Evolutionary conservation across 2,888 invertebrate genomes (phyloP), one percentile per base, ranked within the genome.

Genomic region (Anaspis maculata): DNA sequence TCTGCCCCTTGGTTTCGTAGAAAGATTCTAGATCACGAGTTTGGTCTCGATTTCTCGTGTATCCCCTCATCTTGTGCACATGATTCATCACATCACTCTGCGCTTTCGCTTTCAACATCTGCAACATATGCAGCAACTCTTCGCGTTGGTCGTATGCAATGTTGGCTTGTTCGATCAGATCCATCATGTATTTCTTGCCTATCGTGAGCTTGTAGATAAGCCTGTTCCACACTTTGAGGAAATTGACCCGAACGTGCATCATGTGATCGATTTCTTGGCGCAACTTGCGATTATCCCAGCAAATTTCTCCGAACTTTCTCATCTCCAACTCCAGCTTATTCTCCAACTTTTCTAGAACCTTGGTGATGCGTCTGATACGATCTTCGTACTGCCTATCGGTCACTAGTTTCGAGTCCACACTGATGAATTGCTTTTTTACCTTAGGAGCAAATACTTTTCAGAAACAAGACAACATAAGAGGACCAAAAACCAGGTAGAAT

Each of bases 91-190:
- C 71, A 47, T 87, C 85, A 23, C 79, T 74, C 54, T 83, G 79
- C 27, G 79, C 82, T 45, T 83, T 79, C 40, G 84, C 84, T 52
- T 84, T 82, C 25, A 92, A 68, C 1, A 80, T 77, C 42, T 83
- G 77, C 30, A 91, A 71, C 62, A 90, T 91, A 35, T 78, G 72
- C 51, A 83, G 78, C 66, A 83, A 76, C 57, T 84, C 83, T 59
- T 83, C 90, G 41, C 91, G 72, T 62, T 89, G 87, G 65, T 91
- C 90, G 56, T 89, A 94, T 1, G 91, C 86, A 21, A 82, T 71
- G n/a, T 88, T 91, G 0, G 91, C 87, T 50, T 86, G 83, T 52
- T 92, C 91, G 39, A 94, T 85, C 37, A 90, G 67, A 54, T 89
- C 89, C 46, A 86, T 74, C 59, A 90, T 87, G 52, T 83, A 77